phyloP scores from a whole-genome alignment of 2,113 vertebrate species.

The Rallus limicola region DNA sequence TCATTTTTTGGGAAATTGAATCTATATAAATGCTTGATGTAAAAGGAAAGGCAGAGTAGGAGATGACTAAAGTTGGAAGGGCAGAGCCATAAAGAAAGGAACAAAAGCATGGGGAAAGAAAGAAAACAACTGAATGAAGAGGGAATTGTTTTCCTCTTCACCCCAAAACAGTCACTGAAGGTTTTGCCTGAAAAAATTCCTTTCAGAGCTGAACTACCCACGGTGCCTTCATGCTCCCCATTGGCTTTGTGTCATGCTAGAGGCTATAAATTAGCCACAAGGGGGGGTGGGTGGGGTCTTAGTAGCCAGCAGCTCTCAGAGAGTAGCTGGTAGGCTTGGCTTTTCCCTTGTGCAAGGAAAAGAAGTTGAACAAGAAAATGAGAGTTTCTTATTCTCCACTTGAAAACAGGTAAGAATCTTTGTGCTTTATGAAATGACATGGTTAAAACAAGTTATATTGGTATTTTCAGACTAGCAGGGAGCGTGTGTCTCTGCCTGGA shows the following conservation, averaged over 20 bases:
- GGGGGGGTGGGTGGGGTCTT: background rate
- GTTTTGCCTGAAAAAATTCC: background rate
- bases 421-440: background rate
- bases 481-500: background rate
- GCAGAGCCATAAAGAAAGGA: background rate
- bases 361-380: fast-evolving
- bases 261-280: background rate
- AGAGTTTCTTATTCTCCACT: background rate
- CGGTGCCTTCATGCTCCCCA: no score
- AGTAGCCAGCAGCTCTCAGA: background rate
- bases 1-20: background rate
- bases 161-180: background rate
- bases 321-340: background rate
- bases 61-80: background rate
- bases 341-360: background rate
- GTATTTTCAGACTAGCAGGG: background rate
- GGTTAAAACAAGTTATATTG: fast-evolving
- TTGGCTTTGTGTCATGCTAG: fast-evolving
- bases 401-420: background rate
- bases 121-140: background rate
- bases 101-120: background rate
- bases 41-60: background rate
- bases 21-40: background rate
- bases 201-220: background rate
- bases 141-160: background rate